Evolutionary conservation across 30 jellyfish, hydroid and myxozoan genomes (phyloP), one percentile per base, ranked within the genome.

Genomic region (Haliclystus octoradiatus): DNA sequence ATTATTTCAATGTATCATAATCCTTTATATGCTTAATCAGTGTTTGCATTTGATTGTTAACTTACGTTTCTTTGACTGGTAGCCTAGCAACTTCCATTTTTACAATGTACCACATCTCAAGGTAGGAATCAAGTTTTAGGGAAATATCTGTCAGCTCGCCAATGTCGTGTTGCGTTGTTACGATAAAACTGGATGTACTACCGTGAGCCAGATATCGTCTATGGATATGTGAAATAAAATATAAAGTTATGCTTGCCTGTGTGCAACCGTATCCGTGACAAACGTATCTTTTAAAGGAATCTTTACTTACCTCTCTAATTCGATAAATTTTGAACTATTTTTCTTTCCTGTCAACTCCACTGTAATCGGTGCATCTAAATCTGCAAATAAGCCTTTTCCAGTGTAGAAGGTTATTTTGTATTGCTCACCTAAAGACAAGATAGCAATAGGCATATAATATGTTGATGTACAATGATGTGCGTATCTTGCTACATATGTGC

Each of bases 131-230:
- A 49, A 71, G 90, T 81, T 78, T 50, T 0, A 83, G 81, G 61
- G 68, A 50, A 72, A 74, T 75, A 32, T 79, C 30, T 63, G 66
- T 67, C 77, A 75, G 63, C 12, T 52, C 34, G 53, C 95, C 95
- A 26, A 83, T 31, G 52, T 83, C 76, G 33, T 60, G 29, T 34
- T 70, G 52, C 25, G 80, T 49, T 19, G 63, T 64, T 2, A 80
- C 89, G 26, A 74, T 52, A 23, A 62, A 70, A 22, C 33, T 52
- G 12, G 51, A 89, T 24, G 73, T 73, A 30, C 95, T 75, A 7
- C 91, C 95, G 69, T 75, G 68, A 25, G 67, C 84, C 31, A 72
- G 71, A 51, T 65, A 57, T 19, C 83, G 83, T 62, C 94, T 82
- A 26, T 14, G 34, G n/a, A 51, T 14, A 27, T 33, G 23, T n/a